Base-by-base conservation (phyloP, 2,113 vertebrate genomes). In the Talpa occidentalis region DNA sequence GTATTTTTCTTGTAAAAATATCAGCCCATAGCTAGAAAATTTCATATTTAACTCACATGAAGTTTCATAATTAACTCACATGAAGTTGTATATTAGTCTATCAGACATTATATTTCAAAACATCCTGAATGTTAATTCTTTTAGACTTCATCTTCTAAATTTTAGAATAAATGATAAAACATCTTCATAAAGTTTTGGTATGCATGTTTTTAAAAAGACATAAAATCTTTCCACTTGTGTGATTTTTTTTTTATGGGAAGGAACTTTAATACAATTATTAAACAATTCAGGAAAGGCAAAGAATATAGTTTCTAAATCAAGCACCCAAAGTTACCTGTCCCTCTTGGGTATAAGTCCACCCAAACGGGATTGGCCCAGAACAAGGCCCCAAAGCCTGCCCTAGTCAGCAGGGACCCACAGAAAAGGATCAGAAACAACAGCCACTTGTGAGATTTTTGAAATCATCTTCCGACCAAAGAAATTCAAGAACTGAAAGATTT, bases 151-250 rank as follows among this genome's bases (percentile, higher is more conserved):
- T 35, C 9, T 37, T 85, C 30, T 73, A 37, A 81, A 37, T 80
- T 94, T 91, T 91, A 72, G 22, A 52, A 69, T 56, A 67, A 80
- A 60, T 77, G 44, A 81, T 66, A 14, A 81, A 90, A 93, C 28
- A n/a, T 32, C 49, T 73, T 90, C 44, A 30, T 24, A 73, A 14
- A 80, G 47, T 79, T 94, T 93, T 69, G 32, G 8, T 42, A 6
- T 32, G 17, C 9, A 26, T 78, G 1, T 47, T 95, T 22, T 77
- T 17, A 62, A 66, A 49, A 44, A 74, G 67, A 74, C 78, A 40
- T 42, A 15, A 1, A 64, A 5, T 69, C 7, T 52, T 56, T 21
- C 30, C 22, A 60, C 74, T 88, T 70, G 26, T 66, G 10, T 2
- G 14, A 24, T 72, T 49, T 49, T 49, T 49, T 44, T 44, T 44